phyloP scores from a whole-genome alignment of 2,888 invertebrate genomes.

The Patella depressa region DNA sequence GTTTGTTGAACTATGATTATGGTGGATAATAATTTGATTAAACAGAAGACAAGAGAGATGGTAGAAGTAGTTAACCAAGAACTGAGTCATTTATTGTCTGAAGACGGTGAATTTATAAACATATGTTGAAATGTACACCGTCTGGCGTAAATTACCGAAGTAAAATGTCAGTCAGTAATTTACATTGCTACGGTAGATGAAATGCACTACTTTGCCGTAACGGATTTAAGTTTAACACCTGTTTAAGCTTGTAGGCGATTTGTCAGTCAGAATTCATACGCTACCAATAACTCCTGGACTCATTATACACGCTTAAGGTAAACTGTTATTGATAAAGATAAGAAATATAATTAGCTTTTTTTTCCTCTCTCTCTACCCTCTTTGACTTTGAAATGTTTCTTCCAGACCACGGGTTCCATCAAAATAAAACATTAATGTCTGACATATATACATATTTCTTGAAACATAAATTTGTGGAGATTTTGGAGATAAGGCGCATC shows the following conservation, averaged over 20 bases:
- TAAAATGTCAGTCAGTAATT: not conserved
- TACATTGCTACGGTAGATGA: conserved; percentile 2
- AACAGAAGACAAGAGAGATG: not conserved
- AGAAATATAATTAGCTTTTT: conserved; percentile 3
- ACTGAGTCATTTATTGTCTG: not conserved
- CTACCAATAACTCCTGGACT: not conserved
- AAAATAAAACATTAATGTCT: too few species aligned
- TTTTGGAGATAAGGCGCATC: too few species aligned
- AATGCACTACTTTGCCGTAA: conserved; percentile 10
- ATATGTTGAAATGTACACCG: conserved; percentile 1
- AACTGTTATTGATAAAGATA: conserved; percentile 2
- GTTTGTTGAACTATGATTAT: not conserved
- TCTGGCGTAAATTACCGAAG: conserved; percentile 8
- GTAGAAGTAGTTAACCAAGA: not conserved
- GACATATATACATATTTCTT: too few species aligned
- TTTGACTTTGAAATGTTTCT: too few species aligned
- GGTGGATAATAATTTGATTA: not conserved
- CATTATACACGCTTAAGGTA: not conserved
- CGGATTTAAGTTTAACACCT: not conserved
- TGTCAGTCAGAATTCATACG: conserved; percentile 1
- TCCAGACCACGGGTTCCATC: too few species aligned
- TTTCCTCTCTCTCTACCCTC: not conserved
- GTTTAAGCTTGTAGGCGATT: not conserved
- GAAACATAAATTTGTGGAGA: too few species aligned
- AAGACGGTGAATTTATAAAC: not conserved